Conservation (phyloP, 1,140 invertebrate genomes). For the Bombus terrestris region DNA sequence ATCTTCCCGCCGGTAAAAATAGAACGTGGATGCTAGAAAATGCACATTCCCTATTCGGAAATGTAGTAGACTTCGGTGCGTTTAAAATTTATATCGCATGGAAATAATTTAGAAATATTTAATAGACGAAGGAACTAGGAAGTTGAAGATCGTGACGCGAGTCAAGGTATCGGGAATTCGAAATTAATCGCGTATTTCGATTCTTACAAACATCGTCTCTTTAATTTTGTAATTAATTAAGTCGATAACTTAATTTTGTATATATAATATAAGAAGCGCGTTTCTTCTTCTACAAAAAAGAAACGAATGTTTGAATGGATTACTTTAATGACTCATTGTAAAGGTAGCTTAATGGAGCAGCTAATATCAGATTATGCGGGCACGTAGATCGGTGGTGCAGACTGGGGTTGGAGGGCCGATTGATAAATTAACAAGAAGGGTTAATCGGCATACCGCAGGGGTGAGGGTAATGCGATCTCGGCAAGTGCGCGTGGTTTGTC, state of each 20-base stretch:
- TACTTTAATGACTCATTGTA: not conserved
- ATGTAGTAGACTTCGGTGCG: not conserved
- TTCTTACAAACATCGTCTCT: not conserved
- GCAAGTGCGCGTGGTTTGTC: conserved; percentile 74
- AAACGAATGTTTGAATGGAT: not conserved
- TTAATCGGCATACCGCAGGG: conserved; percentile 76
- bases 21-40: not conserved
- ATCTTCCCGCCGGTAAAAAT: conserved; percentile 11
- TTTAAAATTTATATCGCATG: not conserved
- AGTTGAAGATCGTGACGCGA: too few relatives aligned
- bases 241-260: too few relatives aligned
- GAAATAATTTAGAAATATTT: not conserved
- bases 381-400: not conserved
- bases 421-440: conserved; percentile 63
- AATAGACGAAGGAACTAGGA: too few relatives aligned
- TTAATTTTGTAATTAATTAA: too few relatives aligned
- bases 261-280: not conserved
- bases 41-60: not conserved
- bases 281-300: not conserved
- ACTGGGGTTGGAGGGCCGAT: conserved; percentile 14
- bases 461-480: conserved; percentile 78
- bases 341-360: not conserved
- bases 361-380: conserved; percentile 39
- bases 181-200: not conserved
- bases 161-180: too few relatives aligned